These are phyloP conservation scores for Palaemon carinicauda DNA, from an alignment of 1,140 invertebrate genomes.

Conservation along the genomic window DNA sequence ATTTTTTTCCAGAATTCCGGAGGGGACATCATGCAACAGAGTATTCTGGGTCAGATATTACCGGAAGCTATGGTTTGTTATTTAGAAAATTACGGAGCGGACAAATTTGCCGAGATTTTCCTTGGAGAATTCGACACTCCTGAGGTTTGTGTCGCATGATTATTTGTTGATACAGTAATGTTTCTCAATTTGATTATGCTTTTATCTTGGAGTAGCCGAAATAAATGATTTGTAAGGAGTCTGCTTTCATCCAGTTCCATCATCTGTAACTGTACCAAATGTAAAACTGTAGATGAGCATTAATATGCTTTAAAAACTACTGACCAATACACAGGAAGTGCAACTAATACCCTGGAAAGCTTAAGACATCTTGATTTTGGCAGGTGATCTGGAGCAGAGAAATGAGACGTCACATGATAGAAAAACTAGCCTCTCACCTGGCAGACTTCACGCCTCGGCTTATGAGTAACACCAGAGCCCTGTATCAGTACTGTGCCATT, in stretches of 20 bases:
- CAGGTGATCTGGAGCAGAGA: slow-evolving; percentile 82
- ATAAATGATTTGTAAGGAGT: not conserved
- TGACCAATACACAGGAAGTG: too few relatives aligned
- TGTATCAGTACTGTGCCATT: slow-evolving; percentile 97
- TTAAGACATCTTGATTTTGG: not conserved
- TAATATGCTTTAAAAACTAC: too few relatives aligned
- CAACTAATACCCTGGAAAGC: too few relatives aligned
- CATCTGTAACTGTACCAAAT: too few relatives aligned
- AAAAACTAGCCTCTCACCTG: slow-evolving; percentile 95
- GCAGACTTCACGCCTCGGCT: slow-evolving; percentile 95
- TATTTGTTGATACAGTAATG: too few relatives aligned
- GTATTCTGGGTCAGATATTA: slow-evolving; percentile 86
- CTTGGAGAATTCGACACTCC: slow-evolving; percentile 99
- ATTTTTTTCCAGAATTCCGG: slow-evolving; percentile 64
- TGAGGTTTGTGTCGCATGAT: slow-evolving; percentile 77
- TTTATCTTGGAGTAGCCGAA: not conserved
- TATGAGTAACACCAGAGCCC: slow-evolving; percentile 89
- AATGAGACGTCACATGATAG: slow-evolving; percentile 85
- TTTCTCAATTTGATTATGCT: too few relatives aligned
- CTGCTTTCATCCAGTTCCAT: too few relatives aligned
- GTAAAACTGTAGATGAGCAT: too few relatives aligned
- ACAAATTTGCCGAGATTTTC: slow-evolving; percentile 99
- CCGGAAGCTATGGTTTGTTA: slow-evolving; percentile 99
- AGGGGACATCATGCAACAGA: slow-evolving; percentile 77
- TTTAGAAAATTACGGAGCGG: slow-evolving; percentile 96